Evolutionary conservation across 2,888 invertebrate genomes (phyloP).

Genomic region (Pollenia angustigena): DNA sequence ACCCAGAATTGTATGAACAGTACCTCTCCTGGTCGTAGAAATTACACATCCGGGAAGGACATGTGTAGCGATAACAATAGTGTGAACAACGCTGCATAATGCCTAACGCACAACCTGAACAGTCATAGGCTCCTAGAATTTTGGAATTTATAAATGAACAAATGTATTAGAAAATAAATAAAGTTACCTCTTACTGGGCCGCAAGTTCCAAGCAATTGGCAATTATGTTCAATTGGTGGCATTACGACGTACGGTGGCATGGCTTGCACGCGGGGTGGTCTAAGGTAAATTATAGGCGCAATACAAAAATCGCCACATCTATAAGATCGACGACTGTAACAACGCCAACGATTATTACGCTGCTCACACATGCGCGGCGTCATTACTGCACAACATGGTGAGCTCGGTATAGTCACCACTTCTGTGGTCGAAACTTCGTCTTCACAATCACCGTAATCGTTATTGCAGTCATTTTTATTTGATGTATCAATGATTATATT

Average conservation of each 20-base stretch:
- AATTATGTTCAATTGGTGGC: constrained; percentile 76
- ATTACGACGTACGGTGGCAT: constrained; percentile 68
- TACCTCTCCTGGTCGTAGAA: constrained; percentile 77
- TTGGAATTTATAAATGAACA: neutral
- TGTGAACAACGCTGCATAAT: constrained; percentile 73
- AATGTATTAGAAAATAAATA: neutral
- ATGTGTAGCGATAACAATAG: constrained; percentile 78
- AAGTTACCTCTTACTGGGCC: constrained; percentile 68
- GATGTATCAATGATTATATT: constrained; percentile 76
- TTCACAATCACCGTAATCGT: constrained; percentile 34
- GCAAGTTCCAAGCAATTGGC: constrained; percentile 72
- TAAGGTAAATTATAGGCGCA: constrained; percentile 77
- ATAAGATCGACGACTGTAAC: constrained; percentile 76
- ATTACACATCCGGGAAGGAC: constrained; percentile 76
- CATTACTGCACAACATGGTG: constrained; percentile 78
- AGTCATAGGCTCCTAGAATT: constrained; percentile 76
- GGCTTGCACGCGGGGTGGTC: constrained; percentile 65
- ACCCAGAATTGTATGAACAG: constrained; percentile 74
- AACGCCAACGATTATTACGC: constrained; percentile 75
- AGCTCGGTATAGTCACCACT: neutral
- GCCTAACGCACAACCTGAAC: constrained; percentile 77
- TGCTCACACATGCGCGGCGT: constrained; percentile 78
- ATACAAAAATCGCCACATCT: constrained; percentile 79
- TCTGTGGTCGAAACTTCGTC: neutral
- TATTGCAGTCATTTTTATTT: constrained; percentile 41